These are phyloP conservation scores for Gobius niger DNA, from an alignment of 2,113 vertebrate species.

Conservation along the genomic window DNA sequence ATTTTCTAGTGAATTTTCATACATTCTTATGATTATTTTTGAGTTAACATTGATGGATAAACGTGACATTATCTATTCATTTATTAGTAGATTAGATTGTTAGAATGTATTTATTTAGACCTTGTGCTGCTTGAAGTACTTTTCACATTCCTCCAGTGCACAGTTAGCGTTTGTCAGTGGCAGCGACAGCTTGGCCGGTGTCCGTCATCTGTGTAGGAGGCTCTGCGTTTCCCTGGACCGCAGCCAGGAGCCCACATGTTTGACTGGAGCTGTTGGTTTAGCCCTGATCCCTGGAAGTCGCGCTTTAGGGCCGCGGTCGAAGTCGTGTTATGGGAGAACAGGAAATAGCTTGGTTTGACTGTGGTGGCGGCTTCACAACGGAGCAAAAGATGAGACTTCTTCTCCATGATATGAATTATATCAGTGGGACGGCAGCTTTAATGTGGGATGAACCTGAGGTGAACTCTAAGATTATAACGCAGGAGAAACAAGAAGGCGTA, in stretches of 20 bases:
- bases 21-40: no score
- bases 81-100: no score
- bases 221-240: conserved; percentile 51
- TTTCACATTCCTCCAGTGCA: background rate
- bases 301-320: conserved; percentile 32
- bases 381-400: conserved; percentile 41
- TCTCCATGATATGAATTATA: conserved; percentile 22
- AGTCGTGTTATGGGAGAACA: conserved; percentile 46
- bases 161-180: background rate
- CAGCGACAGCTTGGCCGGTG: conserved; percentile 11
- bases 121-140: background rate
- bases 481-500: no score
- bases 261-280: conserved; percentile 66
- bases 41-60: no score
- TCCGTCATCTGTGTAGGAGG: conserved; percentile 40
- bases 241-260: conserved; percentile 58
- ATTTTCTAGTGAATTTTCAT: no score
- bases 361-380: conserved; percentile 44
- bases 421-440: background rate
- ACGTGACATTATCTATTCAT: no score
- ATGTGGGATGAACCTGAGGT: background rate
- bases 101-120: no score
- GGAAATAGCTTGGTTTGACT: conserved; percentile 55
- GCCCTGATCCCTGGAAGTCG: conserved; percentile 70
- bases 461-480: no score